These are phyloP conservation scores for Schizothorax lantsangensis DNA, from an alignment of 2,797 vertebrate genomes.

Conservation along the genomic window DNA sequence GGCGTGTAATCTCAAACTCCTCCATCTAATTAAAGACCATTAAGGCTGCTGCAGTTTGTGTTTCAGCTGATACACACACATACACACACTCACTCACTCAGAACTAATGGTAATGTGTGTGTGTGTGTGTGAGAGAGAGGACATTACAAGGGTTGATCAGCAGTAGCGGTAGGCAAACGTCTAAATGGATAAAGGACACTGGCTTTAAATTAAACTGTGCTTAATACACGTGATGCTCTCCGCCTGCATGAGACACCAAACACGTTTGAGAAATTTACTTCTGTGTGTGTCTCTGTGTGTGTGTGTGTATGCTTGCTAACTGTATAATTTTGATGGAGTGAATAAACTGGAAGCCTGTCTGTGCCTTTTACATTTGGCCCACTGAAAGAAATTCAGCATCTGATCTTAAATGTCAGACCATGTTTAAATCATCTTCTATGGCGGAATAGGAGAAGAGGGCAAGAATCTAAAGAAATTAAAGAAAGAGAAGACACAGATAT, in stretches of 20 bases:
- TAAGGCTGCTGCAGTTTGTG: conserved; percentile 51
- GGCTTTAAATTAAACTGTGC: conserved; percentile 37
- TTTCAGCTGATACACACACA: conserved; percentile 44
- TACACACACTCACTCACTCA: conserved; percentile 44
- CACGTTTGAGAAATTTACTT: neutral
- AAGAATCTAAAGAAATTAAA: conserved; percentile 41
- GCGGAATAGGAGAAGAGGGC: conserved; percentile 1
- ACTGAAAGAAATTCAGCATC: conserved; percentile 29
- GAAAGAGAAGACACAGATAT: conserved; percentile 26
- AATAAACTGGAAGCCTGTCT: conserved; percentile 34
- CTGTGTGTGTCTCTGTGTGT: neutral
- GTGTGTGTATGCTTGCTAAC: neutral
- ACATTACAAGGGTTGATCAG: conserved; percentile 22
- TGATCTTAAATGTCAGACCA: conserved; percentile 47
- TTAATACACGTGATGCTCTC: neutral
- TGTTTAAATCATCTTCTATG: conserved; percentile 26
- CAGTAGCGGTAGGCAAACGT: neutral
- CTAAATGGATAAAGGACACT: conserved; percentile 18
- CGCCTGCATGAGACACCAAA: conserved; percentile 8
- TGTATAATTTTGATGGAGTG: conserved; percentile 19
- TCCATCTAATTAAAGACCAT: conserved; percentile 56
- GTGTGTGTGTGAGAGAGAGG: neutral
- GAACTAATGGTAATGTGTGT: conserved; percentile 43
- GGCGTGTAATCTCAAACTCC: conserved; percentile 47
- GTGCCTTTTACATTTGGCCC: conserved; percentile 24